These are phyloP conservation scores for Euborellia annulipes DNA, from an alignment of 1,140 invertebrate genomes.

Conservation along the genomic window DNA sequence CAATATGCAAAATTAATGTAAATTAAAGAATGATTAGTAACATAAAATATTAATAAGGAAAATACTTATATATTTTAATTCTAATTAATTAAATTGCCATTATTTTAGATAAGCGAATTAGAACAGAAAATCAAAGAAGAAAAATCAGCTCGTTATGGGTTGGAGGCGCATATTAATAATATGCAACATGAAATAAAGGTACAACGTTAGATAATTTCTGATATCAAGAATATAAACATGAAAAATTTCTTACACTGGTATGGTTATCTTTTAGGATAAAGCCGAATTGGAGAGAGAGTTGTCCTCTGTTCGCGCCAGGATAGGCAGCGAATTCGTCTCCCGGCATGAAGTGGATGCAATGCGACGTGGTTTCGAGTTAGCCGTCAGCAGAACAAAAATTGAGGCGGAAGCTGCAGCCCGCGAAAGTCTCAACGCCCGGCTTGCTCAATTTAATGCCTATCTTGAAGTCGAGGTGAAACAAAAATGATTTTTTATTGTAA, in stretches of 20 bases:
- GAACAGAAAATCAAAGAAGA: conserved; percentile 14
- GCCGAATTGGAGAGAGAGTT: conserved; percentile 14
- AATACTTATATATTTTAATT: no score
- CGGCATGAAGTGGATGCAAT: conserved; percentile 13
- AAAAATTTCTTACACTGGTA: neutral
- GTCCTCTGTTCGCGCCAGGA: conserved; percentile 7
- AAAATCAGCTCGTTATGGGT: conserved; percentile 7
- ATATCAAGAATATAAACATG: conserved; percentile 1
- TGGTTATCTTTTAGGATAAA: conserved; percentile 11
- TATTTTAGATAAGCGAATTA: conserved; percentile 11
- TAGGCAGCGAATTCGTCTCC: conserved; percentile 17
- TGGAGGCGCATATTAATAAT: conserved; percentile 15
- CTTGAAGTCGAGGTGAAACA: conserved; percentile 12
- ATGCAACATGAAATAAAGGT: conserved; percentile 15
- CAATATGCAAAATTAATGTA: no score
- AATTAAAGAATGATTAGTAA: no score
- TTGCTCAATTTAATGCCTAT: conserved; percentile 13
- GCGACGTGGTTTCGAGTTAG: conserved; percentile 4
- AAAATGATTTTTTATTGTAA: no score
- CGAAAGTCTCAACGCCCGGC: conserved; percentile 13
- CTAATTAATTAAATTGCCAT: neutral
- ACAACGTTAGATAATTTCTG: conserved; percentile 4
- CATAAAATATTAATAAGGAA: no score
- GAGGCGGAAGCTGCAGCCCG: conserved; percentile 13
- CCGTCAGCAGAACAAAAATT: conserved; percentile 6